Evolutionary conservation across 2,888 invertebrate species (phyloP).

Genomic region (Stramonita haemastoma): DNA sequence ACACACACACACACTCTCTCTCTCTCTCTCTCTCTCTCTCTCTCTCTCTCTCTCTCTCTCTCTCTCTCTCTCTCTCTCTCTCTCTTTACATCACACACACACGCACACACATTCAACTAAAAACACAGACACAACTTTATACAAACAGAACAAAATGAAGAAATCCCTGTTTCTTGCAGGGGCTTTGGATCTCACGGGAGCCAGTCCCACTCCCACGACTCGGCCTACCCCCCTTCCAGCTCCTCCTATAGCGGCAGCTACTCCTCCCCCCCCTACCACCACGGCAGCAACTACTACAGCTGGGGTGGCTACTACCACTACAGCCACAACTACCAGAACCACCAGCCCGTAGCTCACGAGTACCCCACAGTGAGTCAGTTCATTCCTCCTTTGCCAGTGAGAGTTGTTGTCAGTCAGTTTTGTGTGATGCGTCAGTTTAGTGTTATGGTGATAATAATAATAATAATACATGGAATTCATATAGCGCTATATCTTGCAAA

Average conservation of each 20-base stretch:
- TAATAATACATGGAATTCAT: too few relatives aligned
- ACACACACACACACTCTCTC: too few relatives aligned
- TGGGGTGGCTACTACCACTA: constrained; percentile 64
- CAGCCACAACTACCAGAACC: constrained; percentile 55
- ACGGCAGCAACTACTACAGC: constrained; percentile 50
- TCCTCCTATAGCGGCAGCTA: constrained; percentile 35
- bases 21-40: too few relatives aligned
- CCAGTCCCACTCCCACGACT: constrained; percentile 22
- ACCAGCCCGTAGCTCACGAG: constrained; percentile 45
- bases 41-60: too few relatives aligned
- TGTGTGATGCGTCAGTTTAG: neutral
- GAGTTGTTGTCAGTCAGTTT: neutral
- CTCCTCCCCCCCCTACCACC: constrained; percentile 41
- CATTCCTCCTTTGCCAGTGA: neutral
- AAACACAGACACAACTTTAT: too few relatives aligned
- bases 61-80: too few relatives aligned
- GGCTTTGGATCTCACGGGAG: constrained; percentile 7
- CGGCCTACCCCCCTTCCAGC: neutral
- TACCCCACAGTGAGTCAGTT: constrained; percentile 40
- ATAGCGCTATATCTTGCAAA: too few relatives aligned
- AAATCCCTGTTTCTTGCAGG: neutral
- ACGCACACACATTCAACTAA: too few relatives aligned
- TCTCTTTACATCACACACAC: too few relatives aligned
- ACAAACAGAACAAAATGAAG: too few relatives aligned
- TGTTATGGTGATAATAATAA: too few relatives aligned